phyloP scores from a whole-genome alignment of 53 echinoderm and acorn worm species.

The Actinopyga echinites region DNA sequence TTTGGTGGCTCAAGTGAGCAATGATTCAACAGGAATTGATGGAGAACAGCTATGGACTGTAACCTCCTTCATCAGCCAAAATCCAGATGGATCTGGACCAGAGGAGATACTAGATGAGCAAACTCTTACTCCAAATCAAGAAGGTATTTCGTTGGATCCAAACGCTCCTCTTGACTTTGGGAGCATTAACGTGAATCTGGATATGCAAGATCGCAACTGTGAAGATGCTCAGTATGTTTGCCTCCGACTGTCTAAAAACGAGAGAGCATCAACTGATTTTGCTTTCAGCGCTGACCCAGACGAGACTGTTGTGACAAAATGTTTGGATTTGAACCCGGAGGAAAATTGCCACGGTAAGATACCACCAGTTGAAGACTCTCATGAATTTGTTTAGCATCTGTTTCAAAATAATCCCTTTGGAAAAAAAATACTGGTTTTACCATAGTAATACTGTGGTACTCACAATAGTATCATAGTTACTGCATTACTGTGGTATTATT shows the following conservation, averaged over 20 bases:
- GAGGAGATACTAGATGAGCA: constrained; percentile 13
- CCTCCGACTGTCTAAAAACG: constrained; percentile 74
- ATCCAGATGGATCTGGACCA: constrained; percentile 58
- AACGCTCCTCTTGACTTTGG: constrained; percentile 70
- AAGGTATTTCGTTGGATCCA: constrained; percentile 47
- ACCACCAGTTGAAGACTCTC: not conserved
- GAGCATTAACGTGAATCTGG: constrained; percentile 55
- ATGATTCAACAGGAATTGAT: constrained; percentile 48
- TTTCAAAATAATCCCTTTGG: too few species aligned
- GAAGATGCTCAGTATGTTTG: constrained; percentile 69
- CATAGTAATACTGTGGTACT: too few species aligned
- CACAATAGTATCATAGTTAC: too few species aligned
- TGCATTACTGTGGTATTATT: too few species aligned
- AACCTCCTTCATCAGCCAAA: constrained; percentile 58
- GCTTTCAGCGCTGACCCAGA: constrained; percentile 69
- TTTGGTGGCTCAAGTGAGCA: constrained; percentile 42
- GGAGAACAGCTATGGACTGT: constrained; percentile 71
- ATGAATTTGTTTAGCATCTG: not conserved
- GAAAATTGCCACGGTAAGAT: constrained; percentile 54
- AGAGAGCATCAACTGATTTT: constrained; percentile 71
- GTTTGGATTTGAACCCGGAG: constrained; percentile 47
- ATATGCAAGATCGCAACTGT: constrained; percentile 75
- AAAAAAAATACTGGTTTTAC: too few species aligned
- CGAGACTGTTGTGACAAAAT: constrained; percentile 64
- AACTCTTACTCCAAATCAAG: constrained; percentile 49